Conservation (phyloP, 2,888 invertebrate species). For the Drosophila paranaensis region DNA sequence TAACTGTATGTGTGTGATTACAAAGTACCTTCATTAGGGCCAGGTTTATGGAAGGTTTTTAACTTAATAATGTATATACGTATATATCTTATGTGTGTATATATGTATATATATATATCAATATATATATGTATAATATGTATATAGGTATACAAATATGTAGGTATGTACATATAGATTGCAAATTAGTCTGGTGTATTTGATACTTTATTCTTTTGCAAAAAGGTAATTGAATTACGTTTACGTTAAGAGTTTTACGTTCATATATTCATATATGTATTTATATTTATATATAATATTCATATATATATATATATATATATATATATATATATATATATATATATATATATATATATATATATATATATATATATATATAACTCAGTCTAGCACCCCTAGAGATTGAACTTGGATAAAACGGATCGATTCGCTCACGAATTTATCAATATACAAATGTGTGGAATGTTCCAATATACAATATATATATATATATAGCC, state of each 20-base stretch:
- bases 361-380: constrained; percentile 29
- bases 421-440: constrained; percentile 63
- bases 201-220: constrained; percentile 66
- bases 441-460: constrained; percentile 69
- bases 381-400: constrained; percentile 82
- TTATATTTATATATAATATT: too few species aligned
- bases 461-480: constrained; percentile 43
- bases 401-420: constrained; percentile 77
- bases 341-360: constrained; percentile 13
- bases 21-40: constrained; percentile 6
- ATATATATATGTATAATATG: constrained; percentile 30
- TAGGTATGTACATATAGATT: constrained; percentile 39
- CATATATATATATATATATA: neutral
- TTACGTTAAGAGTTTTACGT: constrained; percentile 32
- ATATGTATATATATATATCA: constrained; percentile 17
- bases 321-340: constrained; percentile 35
- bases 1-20: constrained; percentile 7
- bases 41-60: constrained; percentile 15
- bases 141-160: constrained; percentile 43
- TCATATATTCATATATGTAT: neutral
- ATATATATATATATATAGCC: constrained; percentile 13
- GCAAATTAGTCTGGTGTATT: constrained; percentile 64
- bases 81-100: constrained; percentile 7
- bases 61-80: constrained; percentile 15
- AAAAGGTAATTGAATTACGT: constrained; percentile 72